Evolutionary conservation across 2,113 vertebrate genomes (phyloP), one percentile per base, ranked within the genome.

Genomic region (Indri indri): DNA sequence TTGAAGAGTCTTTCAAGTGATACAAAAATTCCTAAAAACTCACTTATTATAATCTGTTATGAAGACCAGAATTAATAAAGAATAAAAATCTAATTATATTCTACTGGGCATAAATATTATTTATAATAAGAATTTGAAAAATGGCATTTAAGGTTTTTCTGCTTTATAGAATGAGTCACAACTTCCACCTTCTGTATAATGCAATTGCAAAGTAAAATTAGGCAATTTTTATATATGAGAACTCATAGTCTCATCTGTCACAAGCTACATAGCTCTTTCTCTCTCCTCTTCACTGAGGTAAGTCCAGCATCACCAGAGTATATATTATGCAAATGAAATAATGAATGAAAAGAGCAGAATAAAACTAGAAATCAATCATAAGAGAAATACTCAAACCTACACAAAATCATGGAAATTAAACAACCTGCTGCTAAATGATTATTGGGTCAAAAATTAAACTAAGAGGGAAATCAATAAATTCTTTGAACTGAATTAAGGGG

Each of bases 11-110:
- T 81, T 82, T 76, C 81, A 80, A 88, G 27, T 42, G 47, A 85
- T 45, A 70, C 18, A 70, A 86, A 97, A 84, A 59, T 92, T 73
- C 14, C n/a, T 68, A 84, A 92, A 47, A 82, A 47, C 1, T 77
- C 52, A 79, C 94, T 96, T 80, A 81, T 91, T 91, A 89, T 47
- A 95, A 91, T 61, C 68, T 52, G 1, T 22, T n/a, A 92, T 57
- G 85, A 91, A 94, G 54, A 83, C 40, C 8, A 76, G 47, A 89
- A 90, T 94, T n/a, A 96, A 95, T 25, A 96, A 42, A 93, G 82
- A 84, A 76, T 73, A 47, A 73, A 91, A 92, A 68, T 45, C 20
- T 50, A 52, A 74, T 47, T 95, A 76, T 92, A 83, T 80, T 66
- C 83, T 54, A 76, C 12, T 90, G 30, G 90, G 70, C 13, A 40